Evolutionary conservation across 2,797 vertebrate genomes (phyloP).

Genomic region (Urophycis tenuis): DNA sequence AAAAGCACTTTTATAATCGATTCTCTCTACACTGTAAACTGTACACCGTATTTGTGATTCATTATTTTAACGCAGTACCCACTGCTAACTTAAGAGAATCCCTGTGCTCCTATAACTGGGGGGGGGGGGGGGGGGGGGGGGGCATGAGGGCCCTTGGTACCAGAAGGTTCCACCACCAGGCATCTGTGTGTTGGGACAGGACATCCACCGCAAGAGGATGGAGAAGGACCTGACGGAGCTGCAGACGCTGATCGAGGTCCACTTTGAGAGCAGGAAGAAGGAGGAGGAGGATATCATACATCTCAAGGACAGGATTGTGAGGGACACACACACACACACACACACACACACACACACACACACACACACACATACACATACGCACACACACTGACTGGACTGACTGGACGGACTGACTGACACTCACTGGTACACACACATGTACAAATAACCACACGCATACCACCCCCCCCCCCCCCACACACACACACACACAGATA

Average conservation of each 20-base stretch:
- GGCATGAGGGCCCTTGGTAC: background rate
- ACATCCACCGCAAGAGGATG: constrained; percentile 95
- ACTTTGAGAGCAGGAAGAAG: constrained; percentile 93
- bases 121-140: too few species aligned
- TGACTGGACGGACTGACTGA: too few species aligned
- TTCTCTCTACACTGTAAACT: background rate
- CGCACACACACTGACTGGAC: too few species aligned
- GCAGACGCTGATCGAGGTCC: constrained; percentile 87
- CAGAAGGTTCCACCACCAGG: background rate
- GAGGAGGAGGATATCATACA: constrained; percentile 89
- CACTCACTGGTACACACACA: too few species aligned
- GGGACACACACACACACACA: constrained; percentile 31
- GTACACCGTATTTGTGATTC: background rate
- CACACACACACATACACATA: background rate
- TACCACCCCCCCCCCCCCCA: too few species aligned
- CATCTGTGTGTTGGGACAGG: constrained; percentile 59
- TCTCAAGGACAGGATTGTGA: constrained; percentile 89
- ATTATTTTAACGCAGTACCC: background rate
- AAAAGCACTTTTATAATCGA: background rate
- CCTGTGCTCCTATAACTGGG: background rate
- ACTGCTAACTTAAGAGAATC: background rate
- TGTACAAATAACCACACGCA: too few species aligned
- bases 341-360: background rate
- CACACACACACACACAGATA: too few species aligned
- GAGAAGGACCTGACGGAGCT: constrained; percentile 95